Evolutionary conservation across 2,797 vertebrate genomes (phyloP), one percentile per base, ranked within the genome.

Genomic region (Esox masquinongy): DNA sequence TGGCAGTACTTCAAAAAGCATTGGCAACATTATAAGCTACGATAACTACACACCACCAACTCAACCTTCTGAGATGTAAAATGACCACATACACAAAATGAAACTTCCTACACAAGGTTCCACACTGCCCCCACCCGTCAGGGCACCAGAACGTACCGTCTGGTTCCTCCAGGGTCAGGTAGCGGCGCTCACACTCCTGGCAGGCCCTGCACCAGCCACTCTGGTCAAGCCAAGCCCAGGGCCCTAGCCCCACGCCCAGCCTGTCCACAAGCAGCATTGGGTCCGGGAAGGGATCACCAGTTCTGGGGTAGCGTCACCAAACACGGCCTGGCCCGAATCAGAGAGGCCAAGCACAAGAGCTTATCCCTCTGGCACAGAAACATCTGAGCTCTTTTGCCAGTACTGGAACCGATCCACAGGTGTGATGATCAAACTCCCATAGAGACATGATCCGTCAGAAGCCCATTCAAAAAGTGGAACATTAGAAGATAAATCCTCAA

Each of bases 251-350:
- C 31, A 67, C 14, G 51, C 77, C 79, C 70, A 79, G 69, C 68
- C 73, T 24, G 16, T 75, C 73, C 69, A 75, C 74, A 56, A 75
- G 50, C 47, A 83, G 70, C 82, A 81, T 83, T 1, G 22, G 36
- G 22, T 26, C 31, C 43, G 26, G 22, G 34, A 24, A 56, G 70
- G 15, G 50, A 9, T 19, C 9, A 53, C 50, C 17, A 31, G 15
- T 17, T 29, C 49, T 31, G 8, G 26, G 70, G 26, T 16, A 43
- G 53, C 69, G 34, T 26, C n/a, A 59, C 11, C 14, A 26, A 14
- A 9, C 12, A 15, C 17, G n/a, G 19, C 43, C 59, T 68, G 31
- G 49, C 14, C 51, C 17, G 49, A 36, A 24, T 47, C 17, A 43
- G 22, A 49, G 0, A 22, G 36, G n/a, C 43, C 43, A 4, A 6